Evolutionary conservation across 2,797 vertebrate genomes (phyloP).

Genomic region (Craterocephalus amniculus): DNA sequence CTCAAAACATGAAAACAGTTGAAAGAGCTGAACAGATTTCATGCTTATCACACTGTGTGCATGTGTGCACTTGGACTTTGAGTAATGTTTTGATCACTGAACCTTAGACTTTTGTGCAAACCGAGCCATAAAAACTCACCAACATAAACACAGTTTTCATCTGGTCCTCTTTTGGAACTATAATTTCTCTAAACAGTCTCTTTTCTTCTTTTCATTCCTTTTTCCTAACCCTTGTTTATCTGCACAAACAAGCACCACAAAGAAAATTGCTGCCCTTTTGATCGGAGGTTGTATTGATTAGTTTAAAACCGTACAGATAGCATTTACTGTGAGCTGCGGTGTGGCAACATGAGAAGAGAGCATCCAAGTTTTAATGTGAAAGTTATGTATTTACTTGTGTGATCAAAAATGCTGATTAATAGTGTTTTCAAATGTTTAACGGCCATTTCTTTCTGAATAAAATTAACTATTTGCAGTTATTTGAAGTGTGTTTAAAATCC

Average conservation of each 20-base stretch:
- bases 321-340: constrained; percentile 11
- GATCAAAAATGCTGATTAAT: not conserved
- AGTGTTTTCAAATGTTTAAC: not conserved
- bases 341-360: no score
- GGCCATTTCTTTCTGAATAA: not conserved
- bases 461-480: not conserved
- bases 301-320: constrained; percentile 14
- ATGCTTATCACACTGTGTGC: not conserved
- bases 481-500: not conserved
- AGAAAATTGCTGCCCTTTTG: not conserved
- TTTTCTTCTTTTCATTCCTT: not conserved
- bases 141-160: not conserved
- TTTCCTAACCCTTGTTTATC: not conserved
- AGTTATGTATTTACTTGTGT: not conserved
- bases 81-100: constrained; percentile 20
- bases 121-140: constrained; percentile 24
- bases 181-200: constrained; percentile 14
- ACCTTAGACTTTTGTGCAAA: constrained; percentile 34
- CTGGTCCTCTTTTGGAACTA: not conserved
- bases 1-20: not conserved
- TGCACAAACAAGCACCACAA: constrained; percentile 6
- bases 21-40: constrained; percentile 1
- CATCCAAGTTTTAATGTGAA: not conserved
- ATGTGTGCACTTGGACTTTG: not conserved
- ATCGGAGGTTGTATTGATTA: constrained; percentile 23